A percentile compares a stretch with the other conserved stretches of the same genome.
phyloP scores from a whole-genome alignment of 2,888 invertebrate species.

The Actias luna region DNA sequence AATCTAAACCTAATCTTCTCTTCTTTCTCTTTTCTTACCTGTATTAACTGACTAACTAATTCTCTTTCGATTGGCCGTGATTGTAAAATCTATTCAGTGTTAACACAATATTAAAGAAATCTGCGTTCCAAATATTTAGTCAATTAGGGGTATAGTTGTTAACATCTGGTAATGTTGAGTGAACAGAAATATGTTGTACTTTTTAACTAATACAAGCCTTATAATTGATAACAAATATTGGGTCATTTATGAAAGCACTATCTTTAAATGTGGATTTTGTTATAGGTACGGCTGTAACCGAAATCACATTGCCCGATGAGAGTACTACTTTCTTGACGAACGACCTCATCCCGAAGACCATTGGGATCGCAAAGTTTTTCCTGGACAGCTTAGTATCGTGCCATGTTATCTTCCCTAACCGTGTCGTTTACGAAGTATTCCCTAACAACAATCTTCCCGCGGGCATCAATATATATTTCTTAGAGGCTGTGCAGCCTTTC shows the following conservation, averaged over 20 bases:
- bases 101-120: no score
- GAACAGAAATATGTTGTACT: neutral
- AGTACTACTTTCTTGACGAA: conserved; percentile 37
- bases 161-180: no score
- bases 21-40: no score
- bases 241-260: no score
- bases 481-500: conserved; percentile 34
- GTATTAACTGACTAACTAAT: no score
- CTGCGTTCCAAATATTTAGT: no score
- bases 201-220: no score
- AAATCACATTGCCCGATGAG: conserved; percentile 36
- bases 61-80: no score
- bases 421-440: conserved; percentile 40
- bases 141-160: no score
- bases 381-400: conserved; percentile 44
- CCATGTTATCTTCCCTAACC: conserved; percentile 45
- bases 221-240: neutral
- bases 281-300: conserved; percentile 38
- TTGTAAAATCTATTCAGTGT: no score
- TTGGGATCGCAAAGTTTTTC: conserved; percentile 39
- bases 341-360: conserved; percentile 32
- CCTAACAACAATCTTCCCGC: conserved; percentile 37
- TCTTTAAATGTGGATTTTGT: neutral
- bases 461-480: conserved; percentile 24
- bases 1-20: no score